phyloP scores from a whole-genome alignment of 1,140 invertebrate species.

The Popillia japonica region DNA sequence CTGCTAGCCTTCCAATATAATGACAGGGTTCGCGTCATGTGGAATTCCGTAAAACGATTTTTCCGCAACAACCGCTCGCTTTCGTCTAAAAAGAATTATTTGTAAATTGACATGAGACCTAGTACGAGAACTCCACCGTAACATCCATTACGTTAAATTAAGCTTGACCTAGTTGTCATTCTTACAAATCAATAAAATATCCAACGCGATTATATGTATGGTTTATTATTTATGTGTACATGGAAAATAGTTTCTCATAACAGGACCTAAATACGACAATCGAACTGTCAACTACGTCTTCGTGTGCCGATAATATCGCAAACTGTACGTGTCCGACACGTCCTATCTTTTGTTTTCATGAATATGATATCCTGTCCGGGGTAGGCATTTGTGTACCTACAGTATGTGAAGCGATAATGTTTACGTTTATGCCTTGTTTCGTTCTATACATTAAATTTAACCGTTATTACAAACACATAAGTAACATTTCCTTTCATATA shows the following conservation, averaged over 20 bases:
- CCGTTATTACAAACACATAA: not conserved
- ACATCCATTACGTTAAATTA: too few relatives aligned
- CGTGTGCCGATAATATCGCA: not conserved
- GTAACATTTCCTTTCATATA: conserved; percentile 4
- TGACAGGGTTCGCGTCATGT: too few relatives aligned
- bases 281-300: not conserved
- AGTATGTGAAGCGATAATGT: not conserved
- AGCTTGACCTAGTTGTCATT: too few relatives aligned
- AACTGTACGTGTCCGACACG: not conserved
- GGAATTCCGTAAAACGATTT: too few relatives aligned
- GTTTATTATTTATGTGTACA: too few relatives aligned
- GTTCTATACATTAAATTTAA: not conserved
- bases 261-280: not conserved
- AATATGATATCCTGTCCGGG: conserved; percentile 14
- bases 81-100: too few relatives aligned
- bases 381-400: not conserved
- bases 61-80: too few relatives aligned
- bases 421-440: not conserved
- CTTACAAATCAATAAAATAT: too few relatives aligned
- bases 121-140: too few relatives aligned
- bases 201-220: too few relatives aligned
- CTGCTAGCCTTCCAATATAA: too few relatives aligned
- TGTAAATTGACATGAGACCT: too few relatives aligned
- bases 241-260: not conserved
- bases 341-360: not conserved